Percentiles rank a stretch among this genome's conserved stretches.
Evolutionary conservation across 2,797 vertebrate genomes (phyloP).

Genomic region (Pseudopleuronectes americanus): DNA sequence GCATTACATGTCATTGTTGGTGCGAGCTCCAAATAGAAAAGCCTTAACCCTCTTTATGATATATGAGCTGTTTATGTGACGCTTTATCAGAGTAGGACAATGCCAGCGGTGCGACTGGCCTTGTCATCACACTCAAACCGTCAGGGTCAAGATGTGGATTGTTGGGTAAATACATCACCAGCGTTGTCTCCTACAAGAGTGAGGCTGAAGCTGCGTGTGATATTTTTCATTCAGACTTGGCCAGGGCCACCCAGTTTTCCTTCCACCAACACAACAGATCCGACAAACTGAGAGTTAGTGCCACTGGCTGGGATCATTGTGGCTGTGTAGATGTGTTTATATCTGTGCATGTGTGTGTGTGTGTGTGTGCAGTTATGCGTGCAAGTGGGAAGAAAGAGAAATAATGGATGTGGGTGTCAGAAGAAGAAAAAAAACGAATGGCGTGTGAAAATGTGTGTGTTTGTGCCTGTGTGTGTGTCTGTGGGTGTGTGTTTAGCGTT

Average conservation of each 20-base stretch:
- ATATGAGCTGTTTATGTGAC: slow-evolving; percentile 15
- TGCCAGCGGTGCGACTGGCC: slow-evolving; percentile 28
- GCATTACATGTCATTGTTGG: slow-evolving; percentile 17
- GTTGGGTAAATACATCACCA: slow-evolving; percentile 39
- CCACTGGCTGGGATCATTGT: slow-evolving; percentile 34
- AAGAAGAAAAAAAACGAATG: slow-evolving; percentile 26
- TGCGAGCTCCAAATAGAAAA: slow-evolving; percentile 31
- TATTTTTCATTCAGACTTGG: slow-evolving; percentile 58
- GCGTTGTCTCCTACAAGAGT: slow-evolving; percentile 23
- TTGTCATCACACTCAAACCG: slow-evolving; percentile 18
- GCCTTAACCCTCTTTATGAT: slow-evolving; percentile 17
- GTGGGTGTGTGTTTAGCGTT: slow-evolving; percentile 58
- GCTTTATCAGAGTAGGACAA: slow-evolving; percentile 16
- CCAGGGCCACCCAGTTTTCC: slow-evolving; percentile 64
- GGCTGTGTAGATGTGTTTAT: slow-evolving; percentile 35
- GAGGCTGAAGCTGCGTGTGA: slow-evolving; percentile 22
- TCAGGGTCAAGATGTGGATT: slow-evolving; percentile 28
- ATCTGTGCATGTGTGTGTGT: slow-evolving; percentile 19
- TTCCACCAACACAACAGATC: slow-evolving; percentile 46
- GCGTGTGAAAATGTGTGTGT: slow-evolving; percentile 62
- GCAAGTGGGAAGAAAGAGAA: slow-evolving; percentile 53
- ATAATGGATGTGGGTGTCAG: slow-evolving; percentile 51
- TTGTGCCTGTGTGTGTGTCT: slow-evolving; percentile 42
- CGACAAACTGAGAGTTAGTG: slow-evolving; percentile 41
- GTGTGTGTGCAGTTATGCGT: slow-evolving; percentile 32